Evolutionary conservation across 2,113 vertebrate species (phyloP).

Genomic region (Microtus montanus): DNA sequence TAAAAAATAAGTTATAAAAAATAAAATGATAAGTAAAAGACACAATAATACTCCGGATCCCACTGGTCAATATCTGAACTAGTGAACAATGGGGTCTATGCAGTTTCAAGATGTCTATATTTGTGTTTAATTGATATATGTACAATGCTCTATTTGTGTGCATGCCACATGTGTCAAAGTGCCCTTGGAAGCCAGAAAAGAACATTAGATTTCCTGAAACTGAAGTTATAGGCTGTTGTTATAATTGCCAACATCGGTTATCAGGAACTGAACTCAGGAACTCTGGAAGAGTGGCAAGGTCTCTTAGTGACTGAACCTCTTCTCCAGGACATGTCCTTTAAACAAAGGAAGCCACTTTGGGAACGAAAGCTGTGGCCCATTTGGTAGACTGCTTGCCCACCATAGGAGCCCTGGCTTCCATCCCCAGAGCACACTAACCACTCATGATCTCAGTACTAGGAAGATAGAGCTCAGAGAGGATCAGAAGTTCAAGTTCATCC

Average conservation of each 20-base stretch:
- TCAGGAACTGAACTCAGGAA: not conserved
- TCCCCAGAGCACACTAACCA: not conserved
- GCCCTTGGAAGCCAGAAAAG: not conserved
- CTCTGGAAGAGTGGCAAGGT: not conserved
- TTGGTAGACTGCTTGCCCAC: not conserved
- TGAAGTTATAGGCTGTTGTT: not conserved
- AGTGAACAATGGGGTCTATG: not conserved
- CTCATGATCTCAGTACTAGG: not conserved
- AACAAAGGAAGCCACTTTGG: not conserved
- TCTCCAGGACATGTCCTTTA: not conserved
- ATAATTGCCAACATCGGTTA: not conserved
- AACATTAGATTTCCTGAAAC: not conserved
- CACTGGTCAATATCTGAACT: not conserved
- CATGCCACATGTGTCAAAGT: not conserved
- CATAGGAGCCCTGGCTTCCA: not conserved
- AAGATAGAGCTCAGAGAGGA: not conserved
- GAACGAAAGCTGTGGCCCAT: not conserved
- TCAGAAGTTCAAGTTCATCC: not conserved
- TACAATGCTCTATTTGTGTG: not conserved
- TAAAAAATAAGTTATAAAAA: too few species aligned
- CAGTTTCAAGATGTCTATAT: not conserved
- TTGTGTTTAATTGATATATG: not conserved
- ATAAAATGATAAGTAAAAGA: not conserved
- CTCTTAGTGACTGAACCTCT: not conserved
- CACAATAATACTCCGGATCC: not conserved